phyloP scores from a whole-genome alignment of 2,113 vertebrate genomes.

The Microcebus tavaratra region DNA sequence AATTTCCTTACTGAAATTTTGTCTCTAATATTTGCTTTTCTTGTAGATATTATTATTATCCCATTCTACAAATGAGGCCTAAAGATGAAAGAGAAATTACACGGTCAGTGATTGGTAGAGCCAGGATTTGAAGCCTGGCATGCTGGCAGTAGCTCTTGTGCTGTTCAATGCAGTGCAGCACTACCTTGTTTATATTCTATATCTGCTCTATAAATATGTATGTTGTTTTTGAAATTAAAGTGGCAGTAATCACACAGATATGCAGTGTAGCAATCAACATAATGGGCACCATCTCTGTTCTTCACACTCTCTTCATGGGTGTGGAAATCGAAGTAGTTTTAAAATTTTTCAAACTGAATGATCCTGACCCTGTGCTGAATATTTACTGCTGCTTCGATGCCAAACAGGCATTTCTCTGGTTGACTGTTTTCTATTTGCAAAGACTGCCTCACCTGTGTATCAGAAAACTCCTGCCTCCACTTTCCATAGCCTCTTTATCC shows the following conservation, averaged over 20 bases:
- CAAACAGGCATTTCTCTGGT: too few relatives aligned
- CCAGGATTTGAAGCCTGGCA: background rate
- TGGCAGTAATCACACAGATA: rapidly evolving
- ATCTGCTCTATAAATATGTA: rapidly evolving
- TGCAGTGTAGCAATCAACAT: background rate
- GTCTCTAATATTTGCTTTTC: background rate
- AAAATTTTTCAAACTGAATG: background rate
- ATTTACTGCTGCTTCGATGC: background rate
- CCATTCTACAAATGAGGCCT: background rate
- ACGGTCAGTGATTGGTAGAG: rapidly evolving
- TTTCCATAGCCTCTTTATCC: rapidly evolving
- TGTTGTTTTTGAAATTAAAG: background rate
- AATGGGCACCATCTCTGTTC: rapidly evolving
- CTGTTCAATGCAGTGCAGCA: rapidly evolving
- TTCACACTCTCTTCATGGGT: background rate
- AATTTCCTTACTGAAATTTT: background rate
- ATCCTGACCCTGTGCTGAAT: background rate
- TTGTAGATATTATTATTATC: too few relatives aligned
- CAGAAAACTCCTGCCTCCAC: too few relatives aligned
- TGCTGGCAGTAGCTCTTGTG: rapidly evolving
- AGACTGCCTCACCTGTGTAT: rapidly evolving
- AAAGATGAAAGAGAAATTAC: background rate
- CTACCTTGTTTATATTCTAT: rapidly evolving
- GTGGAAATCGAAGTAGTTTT: background rate
- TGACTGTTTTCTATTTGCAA: rapidly evolving